Conservation (phyloP, 2,113 vertebrate genomes). For the Callipepla squamata region DNA sequence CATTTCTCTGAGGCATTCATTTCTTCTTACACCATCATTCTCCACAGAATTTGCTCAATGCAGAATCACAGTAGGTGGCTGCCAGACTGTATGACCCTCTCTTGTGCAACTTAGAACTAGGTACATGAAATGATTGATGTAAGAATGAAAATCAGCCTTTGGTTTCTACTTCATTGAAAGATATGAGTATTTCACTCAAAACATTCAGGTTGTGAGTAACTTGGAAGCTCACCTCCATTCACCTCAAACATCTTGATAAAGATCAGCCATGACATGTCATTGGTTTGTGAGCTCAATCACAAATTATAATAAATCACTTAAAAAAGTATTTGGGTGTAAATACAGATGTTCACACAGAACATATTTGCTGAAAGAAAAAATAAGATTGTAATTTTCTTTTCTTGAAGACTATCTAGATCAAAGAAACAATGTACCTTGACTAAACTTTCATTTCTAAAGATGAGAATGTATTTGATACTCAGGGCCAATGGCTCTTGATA, state of each 20-base stretch:
- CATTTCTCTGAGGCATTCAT: not conserved
- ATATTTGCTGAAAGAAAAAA: not conserved
- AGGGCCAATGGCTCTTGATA: not conserved
- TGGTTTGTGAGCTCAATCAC: not conserved
- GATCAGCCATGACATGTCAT: not conserved
- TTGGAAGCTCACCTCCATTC: not conserved
- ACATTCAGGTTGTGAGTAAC: not conserved
- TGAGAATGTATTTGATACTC: not conserved
- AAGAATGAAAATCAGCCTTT: not conserved
- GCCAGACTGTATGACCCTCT: not conserved
- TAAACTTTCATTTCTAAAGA: not conserved
- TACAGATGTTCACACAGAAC: not conserved
- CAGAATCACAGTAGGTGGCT: not conserved
- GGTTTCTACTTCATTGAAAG: not conserved
- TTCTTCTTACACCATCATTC: not conserved
- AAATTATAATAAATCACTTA: not conserved
- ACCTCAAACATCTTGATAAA: not conserved
- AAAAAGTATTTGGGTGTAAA: not conserved
- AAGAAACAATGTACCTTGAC: not conserved
- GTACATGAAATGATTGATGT: not conserved
- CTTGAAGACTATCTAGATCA: not conserved
- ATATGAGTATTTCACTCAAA: rapidly evolving
- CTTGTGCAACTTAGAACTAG: not conserved
- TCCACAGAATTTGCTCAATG: not conserved
- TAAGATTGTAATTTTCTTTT: rapidly evolving